A percentile compares a stretch with the other conserved stretches of the same genome.
Conservation (phyloP, 2,113 vertebrate species). For the Actenoides hombroni region DNA sequence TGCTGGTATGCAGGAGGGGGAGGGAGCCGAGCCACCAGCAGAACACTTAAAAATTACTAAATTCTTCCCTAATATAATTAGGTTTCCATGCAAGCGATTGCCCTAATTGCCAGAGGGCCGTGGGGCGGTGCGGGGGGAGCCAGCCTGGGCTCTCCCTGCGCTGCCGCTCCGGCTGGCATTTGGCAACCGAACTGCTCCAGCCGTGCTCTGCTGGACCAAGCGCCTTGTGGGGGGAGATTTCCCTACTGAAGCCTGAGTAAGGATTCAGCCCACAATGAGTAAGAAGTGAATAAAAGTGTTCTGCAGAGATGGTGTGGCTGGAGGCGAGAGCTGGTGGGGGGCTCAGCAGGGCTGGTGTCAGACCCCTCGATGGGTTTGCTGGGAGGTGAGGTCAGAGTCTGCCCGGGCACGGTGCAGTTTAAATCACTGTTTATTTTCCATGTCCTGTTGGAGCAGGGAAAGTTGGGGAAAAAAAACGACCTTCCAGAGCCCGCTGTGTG, state of each 20-base stretch:
- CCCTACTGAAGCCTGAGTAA: not conserved
- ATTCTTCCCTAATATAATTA: constrained; percentile 31
- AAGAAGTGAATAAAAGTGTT: not conserved
- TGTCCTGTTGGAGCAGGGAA: not conserved
- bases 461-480: not conserved
- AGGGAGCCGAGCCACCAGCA: not conserved
- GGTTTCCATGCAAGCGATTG: constrained; percentile 30
- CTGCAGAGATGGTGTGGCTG: fast-evolving
- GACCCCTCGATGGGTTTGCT: not conserved
- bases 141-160: not conserved
- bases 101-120: constrained; percentile 3
- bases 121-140: not conserved
- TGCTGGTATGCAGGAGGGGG: constrained; percentile 9
- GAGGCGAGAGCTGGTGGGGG: fast-evolving
- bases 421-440: not conserved
- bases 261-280: not conserved
- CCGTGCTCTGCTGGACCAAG: not conserved
- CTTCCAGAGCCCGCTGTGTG: not conserved
- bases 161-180: fast-evolving
- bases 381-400: not conserved
- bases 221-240: not conserved
- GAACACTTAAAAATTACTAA: constrained; percentile 52
- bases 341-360: not conserved
- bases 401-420: not conserved
- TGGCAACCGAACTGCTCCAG: not conserved